These are phyloP conservation scores for Streptopelia turtur DNA, from an alignment of 2,797 vertebrate species.

Conservation along the genomic window DNA sequence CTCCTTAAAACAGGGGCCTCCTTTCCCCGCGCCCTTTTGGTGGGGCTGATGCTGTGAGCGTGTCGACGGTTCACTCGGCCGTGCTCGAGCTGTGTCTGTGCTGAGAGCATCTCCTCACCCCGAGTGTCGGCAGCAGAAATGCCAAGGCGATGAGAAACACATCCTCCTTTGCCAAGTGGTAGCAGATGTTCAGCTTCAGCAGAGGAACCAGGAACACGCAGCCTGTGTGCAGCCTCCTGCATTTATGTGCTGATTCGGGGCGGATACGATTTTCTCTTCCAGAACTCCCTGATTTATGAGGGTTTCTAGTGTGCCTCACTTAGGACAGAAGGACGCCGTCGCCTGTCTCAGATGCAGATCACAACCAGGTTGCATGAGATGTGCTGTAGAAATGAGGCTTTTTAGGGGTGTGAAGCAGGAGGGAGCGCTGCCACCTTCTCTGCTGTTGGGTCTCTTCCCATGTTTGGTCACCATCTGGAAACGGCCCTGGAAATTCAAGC, in stretches of 20 bases:
- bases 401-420: not conserved
- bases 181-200: conserved; percentile 31
- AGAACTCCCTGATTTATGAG: conserved; percentile 3
- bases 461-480: not conserved
- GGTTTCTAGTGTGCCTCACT: not conserved
- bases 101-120: not conserved
- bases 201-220: not conserved
- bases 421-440: not conserved
- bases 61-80: not conserved
- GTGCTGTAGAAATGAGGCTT: not conserved
- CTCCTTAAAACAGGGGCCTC: not conserved
- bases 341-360: not conserved
- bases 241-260: not conserved
- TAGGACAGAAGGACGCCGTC: not conserved
- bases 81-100: not conserved
- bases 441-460: not conserved
- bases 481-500: not conserved
- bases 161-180: not conserved
- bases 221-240: not conserved
- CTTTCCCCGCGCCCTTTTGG: not conserved
- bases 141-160: not conserved
- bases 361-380: not conserved
- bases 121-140: not conserved
- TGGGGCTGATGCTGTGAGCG: not conserved
- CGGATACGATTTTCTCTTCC: not conserved